These are phyloP conservation scores for Sminthurides bifidus DNA, from an alignment of 1,140 invertebrate genomes.

Conservation along the genomic window DNA sequence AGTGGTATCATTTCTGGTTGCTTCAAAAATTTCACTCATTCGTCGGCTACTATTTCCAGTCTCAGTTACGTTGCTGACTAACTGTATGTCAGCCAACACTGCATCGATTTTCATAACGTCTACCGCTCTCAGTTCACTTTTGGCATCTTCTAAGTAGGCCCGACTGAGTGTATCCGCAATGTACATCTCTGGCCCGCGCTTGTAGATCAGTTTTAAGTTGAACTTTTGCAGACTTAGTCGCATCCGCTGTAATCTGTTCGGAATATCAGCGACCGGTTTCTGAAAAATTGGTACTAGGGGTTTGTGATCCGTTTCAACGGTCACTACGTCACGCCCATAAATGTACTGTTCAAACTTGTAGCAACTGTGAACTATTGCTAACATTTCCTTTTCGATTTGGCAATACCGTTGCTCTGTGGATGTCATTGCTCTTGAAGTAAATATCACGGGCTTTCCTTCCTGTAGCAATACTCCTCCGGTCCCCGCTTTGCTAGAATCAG, in stretches of 20 bases:
- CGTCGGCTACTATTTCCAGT: neutral
- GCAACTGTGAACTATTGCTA: slow-evolving; percentile 35
- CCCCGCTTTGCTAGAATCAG: slow-evolving; percentile 36
- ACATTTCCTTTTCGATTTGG: slow-evolving; percentile 40
- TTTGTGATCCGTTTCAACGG: slow-evolving; percentile 35
- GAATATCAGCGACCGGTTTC: slow-evolving; percentile 37
- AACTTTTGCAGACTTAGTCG: slow-evolving; percentile 37
- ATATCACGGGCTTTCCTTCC: slow-evolving; percentile 35
- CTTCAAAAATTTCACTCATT: slow-evolving; percentile 2
- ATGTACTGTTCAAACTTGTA: slow-evolving; percentile 38
- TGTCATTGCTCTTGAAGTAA: slow-evolving; percentile 36
- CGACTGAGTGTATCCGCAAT: slow-evolving; percentile 31
- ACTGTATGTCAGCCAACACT: neutral
- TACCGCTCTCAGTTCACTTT: neutral
- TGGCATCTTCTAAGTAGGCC: slow-evolving; percentile 2
- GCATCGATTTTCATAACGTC: neutral
- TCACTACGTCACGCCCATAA: slow-evolving; percentile 33
- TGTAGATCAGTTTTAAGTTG: slow-evolving; percentile 37
- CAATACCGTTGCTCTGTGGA: slow-evolving; percentile 35
- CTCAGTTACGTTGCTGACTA: neutral
- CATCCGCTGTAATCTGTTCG: slow-evolving; percentile 39
- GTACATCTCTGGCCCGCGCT: slow-evolving; percentile 29
- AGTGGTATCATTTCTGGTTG: neutral
- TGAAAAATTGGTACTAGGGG: slow-evolving; percentile 36
- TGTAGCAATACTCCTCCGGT: slow-evolving; percentile 39